A percentile compares a stretch with the other conserved stretches of the same genome.
phyloP scores from a whole-genome alignment of 2,888 invertebrate genomes.

The Leptothorax acervorum region DNA sequence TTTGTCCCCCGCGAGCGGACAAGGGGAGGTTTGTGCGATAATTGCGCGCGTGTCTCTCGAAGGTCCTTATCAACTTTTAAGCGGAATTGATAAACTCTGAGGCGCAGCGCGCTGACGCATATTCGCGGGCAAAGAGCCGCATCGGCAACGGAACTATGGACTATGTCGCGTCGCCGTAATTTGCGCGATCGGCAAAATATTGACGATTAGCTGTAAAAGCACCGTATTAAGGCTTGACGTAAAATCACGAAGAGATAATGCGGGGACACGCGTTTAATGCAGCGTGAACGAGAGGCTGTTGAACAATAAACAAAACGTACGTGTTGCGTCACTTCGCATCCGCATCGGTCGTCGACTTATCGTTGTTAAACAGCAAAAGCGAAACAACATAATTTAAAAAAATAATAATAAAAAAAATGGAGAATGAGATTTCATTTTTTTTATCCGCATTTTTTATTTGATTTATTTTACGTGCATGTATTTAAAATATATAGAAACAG shows the following conservation, averaged over 20 bases:
- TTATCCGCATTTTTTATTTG: not conserved
- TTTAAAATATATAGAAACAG: not conserved
- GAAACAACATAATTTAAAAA: not conserved
- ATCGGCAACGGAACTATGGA: constrained; percentile 1
- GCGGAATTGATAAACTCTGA: constrained; percentile 22
- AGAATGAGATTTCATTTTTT: not conserved
- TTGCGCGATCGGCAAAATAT: constrained; percentile 20
- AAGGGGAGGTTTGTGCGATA: constrained; percentile 58
- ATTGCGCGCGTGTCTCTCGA: constrained; percentile 30
- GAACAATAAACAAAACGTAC: constrained; percentile 32
- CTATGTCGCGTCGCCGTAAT: constrained; percentile 1
- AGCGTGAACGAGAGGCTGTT: not conserved
- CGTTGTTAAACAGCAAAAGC: not conserved
- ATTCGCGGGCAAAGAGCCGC: not conserved
- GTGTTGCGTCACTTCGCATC: not conserved
- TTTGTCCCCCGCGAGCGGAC: constrained; percentile 11
- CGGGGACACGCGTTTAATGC: not conserved
- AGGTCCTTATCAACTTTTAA: constrained; percentile 18
- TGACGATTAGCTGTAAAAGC: not conserved
- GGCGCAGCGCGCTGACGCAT: constrained; percentile 3
- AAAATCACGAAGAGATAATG: constrained; percentile 25
- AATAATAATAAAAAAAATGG: not conserved
- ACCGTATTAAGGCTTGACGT: not conserved
- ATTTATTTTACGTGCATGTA: not conserved
- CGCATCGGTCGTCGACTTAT: constrained; percentile 40